Evolutionary conservation across 2,888 invertebrate genomes (phyloP), one percentile per base, ranked within the genome.

Genomic region (Drosophila atripex): DNA sequence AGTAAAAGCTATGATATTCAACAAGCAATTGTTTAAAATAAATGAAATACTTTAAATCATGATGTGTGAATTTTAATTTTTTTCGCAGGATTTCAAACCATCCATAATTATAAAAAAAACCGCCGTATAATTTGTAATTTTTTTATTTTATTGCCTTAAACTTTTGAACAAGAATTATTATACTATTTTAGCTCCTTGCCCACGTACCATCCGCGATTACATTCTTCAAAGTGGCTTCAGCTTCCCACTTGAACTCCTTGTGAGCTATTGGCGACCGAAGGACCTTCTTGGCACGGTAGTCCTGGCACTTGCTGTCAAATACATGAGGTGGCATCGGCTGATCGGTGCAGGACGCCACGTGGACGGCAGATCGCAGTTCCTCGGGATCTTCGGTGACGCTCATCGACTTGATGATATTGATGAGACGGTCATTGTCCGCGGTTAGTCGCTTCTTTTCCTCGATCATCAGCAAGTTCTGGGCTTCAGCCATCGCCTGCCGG

Each of bases 331-430:
- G 47, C 45, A 54, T 54, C 0, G 84, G 68, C 9, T 56, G 58
- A 30, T 32, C 47, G 1, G 28, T 23, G 9, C 77, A 73, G 0
- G 69, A 23, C 2, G 45, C 51, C 0, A 85, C 75, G 1, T 54
- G 23, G 32, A 85, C 46, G 21, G 88, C 68, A 11, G 78, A 41
- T 11, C 78, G 68, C 23, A 90, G 73, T 14, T 89, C 90, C 5
- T 86, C 83, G 12, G 73, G 78, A 28, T 88, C 73, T 4, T 88
- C 80, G 0, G 88, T 82, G 51, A 86, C 86, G 50, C 87, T 89
- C 80, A 90, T 78, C 1, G 85, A 83, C 32, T 90, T 90, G 14
- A 91, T 89, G 5, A 87, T 84, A n/a, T 90, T 72, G 3, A 83
- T 80, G 16, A 90, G 88, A 0, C 77, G 72, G 18, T 89, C 77